These are phyloP conservation scores for Acleris cristana DNA, from an alignment of 2,888 invertebrate genomes.

Conservation along the genomic window DNA sequence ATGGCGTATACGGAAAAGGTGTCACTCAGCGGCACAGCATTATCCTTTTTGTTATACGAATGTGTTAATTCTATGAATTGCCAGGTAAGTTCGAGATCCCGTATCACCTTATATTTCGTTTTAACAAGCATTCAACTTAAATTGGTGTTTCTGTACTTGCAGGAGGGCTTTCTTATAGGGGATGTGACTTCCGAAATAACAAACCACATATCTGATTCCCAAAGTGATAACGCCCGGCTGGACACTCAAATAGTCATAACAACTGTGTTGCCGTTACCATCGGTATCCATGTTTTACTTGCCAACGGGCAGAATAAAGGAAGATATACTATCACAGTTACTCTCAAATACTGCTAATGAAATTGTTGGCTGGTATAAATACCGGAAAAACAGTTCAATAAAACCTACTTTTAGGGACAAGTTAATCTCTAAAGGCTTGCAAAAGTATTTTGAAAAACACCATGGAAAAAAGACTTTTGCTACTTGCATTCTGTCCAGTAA, in stretches of 20 bases:
- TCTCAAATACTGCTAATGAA: slow-evolving; percentile 80
- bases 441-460: slow-evolving; percentile 80
- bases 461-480: slow-evolving; percentile 84
- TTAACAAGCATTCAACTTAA: neutral
- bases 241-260: slow-evolving; percentile 85
- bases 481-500: slow-evolving; percentile 85
- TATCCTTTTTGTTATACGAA: slow-evolving; percentile 87
- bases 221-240: slow-evolving; percentile 84
- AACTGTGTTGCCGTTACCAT: slow-evolving; percentile 84
- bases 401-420: slow-evolving; percentile 85
- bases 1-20: slow-evolving; percentile 80
- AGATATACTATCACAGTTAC: slow-evolving; percentile 77
- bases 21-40: slow-evolving; percentile 85
- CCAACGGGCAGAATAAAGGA: slow-evolving; percentile 83
- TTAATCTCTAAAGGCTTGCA: slow-evolving; percentile 85
- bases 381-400: slow-evolving; percentile 78
- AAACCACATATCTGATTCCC: slow-evolving; percentile 87
- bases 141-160: slow-evolving; percentile 45
- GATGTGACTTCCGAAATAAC: slow-evolving; percentile 85
- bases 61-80: slow-evolving; percentile 84
- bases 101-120: slow-evolving; percentile 5
- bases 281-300: slow-evolving; percentile 82
- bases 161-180: slow-evolving; percentile 87
- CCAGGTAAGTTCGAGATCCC: slow-evolving; percentile 76
- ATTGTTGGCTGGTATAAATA: slow-evolving; percentile 89